These are phyloP conservation scores for Tychaedon coryphoeus DNA, from an alignment of 2,113 vertebrate genomes.

Conservation along the genomic window DNA sequence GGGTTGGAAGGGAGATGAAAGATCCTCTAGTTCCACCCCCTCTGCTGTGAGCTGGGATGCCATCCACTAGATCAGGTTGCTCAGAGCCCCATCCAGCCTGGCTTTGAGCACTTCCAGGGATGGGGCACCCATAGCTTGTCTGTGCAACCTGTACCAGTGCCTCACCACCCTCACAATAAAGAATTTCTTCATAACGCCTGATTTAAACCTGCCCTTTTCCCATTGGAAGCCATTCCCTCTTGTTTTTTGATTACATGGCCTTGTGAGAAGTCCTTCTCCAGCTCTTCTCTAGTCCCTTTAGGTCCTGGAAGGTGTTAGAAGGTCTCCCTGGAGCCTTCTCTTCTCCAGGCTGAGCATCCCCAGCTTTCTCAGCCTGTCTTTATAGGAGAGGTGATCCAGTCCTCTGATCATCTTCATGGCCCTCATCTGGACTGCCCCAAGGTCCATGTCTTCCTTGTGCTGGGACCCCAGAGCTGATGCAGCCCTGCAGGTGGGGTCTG, in stretches of 20 bases:
- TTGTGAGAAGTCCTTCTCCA: not conserved
- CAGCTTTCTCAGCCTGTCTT: not conserved
- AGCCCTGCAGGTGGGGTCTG: too few relatives aligned
- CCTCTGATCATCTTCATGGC: too few relatives aligned
- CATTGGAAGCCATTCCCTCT: accelerated
- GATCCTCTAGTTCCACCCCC: not conserved
- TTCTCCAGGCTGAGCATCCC: not conserved
- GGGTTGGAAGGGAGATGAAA: not conserved
- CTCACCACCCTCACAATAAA: not conserved
- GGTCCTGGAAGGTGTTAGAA: not conserved
- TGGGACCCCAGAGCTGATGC: too few relatives aligned
- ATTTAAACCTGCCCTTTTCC: not conserved
- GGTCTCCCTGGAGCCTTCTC: not conserved
- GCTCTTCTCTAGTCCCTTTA: not conserved
- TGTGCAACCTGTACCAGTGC: not conserved
- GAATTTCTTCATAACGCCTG: not conserved
- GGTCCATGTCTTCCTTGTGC: too few relatives aligned
- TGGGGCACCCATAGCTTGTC: not conserved
- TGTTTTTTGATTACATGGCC: not conserved
- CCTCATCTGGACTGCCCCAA: too few relatives aligned
- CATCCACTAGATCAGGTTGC: not conserved
- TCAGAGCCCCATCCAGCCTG: not conserved
- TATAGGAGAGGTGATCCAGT: too few relatives aligned
- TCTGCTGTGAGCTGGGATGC: not conserved
- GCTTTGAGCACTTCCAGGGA: not conserved